phyloP scores from a whole-genome alignment of 1,140 invertebrate species.

The Mercenaria mercenaria region DNA sequence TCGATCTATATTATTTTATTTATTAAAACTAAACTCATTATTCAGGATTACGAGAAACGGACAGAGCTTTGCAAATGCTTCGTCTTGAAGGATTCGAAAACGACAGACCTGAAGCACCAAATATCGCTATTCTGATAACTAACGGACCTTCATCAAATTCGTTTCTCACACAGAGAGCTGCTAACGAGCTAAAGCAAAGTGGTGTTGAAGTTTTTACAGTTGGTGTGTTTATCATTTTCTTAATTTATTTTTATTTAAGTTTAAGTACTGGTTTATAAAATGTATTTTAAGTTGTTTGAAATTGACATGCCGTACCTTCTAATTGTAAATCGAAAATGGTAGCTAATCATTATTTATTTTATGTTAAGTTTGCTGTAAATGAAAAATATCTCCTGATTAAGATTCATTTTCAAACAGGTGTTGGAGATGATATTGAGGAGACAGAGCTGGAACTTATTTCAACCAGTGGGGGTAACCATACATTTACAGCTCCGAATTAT shows the following conservation, averaged over 20 bases:
- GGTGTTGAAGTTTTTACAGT: conserved; percentile 60
- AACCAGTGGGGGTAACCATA: background rate
- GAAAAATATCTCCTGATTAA: too few relatives aligned
- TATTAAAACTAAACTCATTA: too few relatives aligned
- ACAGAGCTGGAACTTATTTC: conserved; percentile 25
- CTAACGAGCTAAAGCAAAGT: conserved; percentile 30
- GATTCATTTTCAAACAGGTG: too few relatives aligned
- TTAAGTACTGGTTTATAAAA: too few relatives aligned
- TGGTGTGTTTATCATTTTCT: conserved; percentile 40
- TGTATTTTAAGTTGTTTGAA: too few relatives aligned
- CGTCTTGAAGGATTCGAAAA: conserved; percentile 20
- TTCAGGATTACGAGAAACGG: conserved; percentile 34
- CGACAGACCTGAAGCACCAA: conserved; percentile 26
- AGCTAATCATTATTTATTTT: too few relatives aligned
- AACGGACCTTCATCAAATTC: conserved; percentile 60
- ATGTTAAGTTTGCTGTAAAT: too few relatives aligned
- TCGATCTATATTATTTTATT: too few relatives aligned
- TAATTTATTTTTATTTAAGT: too few relatives aligned
- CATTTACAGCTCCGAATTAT: conserved; percentile 14
- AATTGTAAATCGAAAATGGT: too few relatives aligned
- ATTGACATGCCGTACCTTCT: too few relatives aligned
- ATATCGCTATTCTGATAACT: conserved; percentile 69
- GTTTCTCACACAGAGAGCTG: conserved; percentile 14
- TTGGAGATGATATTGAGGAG: background rate
- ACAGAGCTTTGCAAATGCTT: conserved; percentile 19